Percentiles rank a stretch among this genome's conserved stretches.
Conservation (phyloP, 92 coral and sea anemone species). For the Nematostella vectensis region DNA sequence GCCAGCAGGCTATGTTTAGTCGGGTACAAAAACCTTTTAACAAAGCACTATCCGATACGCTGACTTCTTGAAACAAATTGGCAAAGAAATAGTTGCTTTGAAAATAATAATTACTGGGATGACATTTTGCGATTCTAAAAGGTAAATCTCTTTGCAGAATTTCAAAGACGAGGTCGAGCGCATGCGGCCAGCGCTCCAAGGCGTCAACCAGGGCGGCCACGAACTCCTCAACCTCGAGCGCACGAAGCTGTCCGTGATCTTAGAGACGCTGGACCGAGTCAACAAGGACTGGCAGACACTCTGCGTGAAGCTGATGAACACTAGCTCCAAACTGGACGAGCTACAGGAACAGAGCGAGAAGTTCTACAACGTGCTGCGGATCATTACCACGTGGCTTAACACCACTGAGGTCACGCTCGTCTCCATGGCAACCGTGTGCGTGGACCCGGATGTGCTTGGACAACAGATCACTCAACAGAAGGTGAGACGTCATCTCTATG, state of each 20-base stretch:
- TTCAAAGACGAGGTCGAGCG: slow-evolving; percentile 83
- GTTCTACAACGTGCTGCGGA: slow-evolving; percentile 68
- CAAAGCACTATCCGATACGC: too few species aligned
- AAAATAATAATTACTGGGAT: too few species aligned
- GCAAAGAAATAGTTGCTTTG: too few species aligned
- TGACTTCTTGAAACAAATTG: too few species aligned
- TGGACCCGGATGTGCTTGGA: slow-evolving; percentile 90
- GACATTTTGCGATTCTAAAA: too few species aligned
- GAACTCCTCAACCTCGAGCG: slow-evolving; percentile 81
- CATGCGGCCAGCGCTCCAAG: slow-evolving; percentile 84
- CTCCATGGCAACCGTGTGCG: slow-evolving; percentile 79
- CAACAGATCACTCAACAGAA: slow-evolving; percentile 84
- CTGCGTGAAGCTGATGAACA: slow-evolving; percentile 84
- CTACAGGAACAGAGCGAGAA: slow-evolving; percentile 79
- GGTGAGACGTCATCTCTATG: slow-evolving; percentile 38
- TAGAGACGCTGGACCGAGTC: slow-evolving; percentile 79
- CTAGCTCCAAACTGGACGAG: slow-evolving; percentile 75
- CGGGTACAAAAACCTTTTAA: too few species aligned
- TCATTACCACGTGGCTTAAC: slow-evolving; percentile 76
- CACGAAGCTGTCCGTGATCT: slow-evolving; percentile 77
- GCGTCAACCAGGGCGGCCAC: slow-evolving; percentile 96
- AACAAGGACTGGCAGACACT: slow-evolving; percentile 96
- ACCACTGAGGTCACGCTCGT: slow-evolving; percentile 69
- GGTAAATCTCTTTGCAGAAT: slow-evolving; percentile 56
- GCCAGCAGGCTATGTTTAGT: too few species aligned